Evolutionary conservation across 2,888 invertebrate genomes (phyloP).

Genomic region (Ornithoptera alexandrae): DNA sequence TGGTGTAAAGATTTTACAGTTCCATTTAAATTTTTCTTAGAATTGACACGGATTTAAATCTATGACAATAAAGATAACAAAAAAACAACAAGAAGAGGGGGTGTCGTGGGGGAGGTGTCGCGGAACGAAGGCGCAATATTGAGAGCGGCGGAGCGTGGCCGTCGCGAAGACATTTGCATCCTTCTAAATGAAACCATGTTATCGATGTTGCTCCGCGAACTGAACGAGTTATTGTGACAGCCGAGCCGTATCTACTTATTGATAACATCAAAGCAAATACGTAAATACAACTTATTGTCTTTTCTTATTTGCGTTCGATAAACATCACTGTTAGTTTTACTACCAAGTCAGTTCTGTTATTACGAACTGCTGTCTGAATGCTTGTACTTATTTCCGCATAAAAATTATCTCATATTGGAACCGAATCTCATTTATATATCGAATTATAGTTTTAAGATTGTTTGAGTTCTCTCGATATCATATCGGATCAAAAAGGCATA

Average conservation of each 20-base stretch:
- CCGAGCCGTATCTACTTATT: conserved; percentile 33
- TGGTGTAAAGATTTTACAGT: background rate
- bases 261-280: conserved; percentile 33
- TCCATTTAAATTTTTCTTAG: background rate
- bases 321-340: conserved; percentile 3
- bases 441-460: too few relatives aligned
- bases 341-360: background rate
- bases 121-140: conserved; percentile 59
- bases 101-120: conserved; percentile 36
- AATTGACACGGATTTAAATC: conserved; percentile 51
- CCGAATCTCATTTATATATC: too few relatives aligned
- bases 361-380: background rate
- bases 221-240: conserved; percentile 52
- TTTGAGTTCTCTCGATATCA: too few relatives aligned
- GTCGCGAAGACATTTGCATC: conserved; percentile 66
- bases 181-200: conserved; percentile 54
- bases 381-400: background rate
- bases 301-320: conserved; percentile 19
- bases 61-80: conserved; percentile 59
- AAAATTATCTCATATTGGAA: background rate
- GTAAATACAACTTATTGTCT: conserved; percentile 27
- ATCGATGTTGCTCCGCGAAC: conserved; percentile 57
- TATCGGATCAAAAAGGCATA: too few relatives aligned
- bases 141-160: conserved; percentile 56
- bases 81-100: conserved; percentile 32